Evolutionary conservation across 2,888 invertebrate species (phyloP).

Genomic region (Nomada fucata): DNA sequence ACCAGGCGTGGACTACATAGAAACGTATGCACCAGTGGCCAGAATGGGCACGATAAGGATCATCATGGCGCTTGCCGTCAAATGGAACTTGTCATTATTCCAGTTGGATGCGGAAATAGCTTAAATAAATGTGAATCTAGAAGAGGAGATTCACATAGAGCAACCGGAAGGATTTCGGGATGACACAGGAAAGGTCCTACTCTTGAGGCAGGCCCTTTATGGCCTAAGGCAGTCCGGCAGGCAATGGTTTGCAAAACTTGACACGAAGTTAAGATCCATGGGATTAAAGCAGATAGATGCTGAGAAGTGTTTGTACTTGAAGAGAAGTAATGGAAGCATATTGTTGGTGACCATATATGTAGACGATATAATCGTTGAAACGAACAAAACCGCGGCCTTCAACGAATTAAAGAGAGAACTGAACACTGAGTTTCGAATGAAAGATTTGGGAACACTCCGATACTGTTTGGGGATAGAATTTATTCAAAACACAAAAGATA

Average conservation of each 20-base stretch:
- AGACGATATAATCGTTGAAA: slow-evolving; percentile 17
- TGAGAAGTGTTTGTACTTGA: background rate
- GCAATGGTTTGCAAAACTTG: slow-evolving; percentile 6
- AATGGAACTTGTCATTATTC: background rate
- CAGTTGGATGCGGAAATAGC: slow-evolving; percentile 5
- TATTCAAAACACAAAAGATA: no score
- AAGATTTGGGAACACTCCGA: slow-evolving; percentile 8
- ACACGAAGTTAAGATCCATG: slow-evolving; percentile 1
- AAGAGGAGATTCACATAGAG: background rate
- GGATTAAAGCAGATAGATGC: background rate
- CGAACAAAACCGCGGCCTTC: background rate
- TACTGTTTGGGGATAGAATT: slow-evolving; percentile 37
- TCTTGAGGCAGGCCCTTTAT: background rate
- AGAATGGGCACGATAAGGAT: slow-evolving; percentile 4
- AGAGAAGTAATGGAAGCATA: background rate
- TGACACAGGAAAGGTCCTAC: background rate
- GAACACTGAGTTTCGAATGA: background rate
- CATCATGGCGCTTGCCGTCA: background rate
- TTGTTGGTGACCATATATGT: slow-evolving; percentile 12
- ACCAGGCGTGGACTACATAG: background rate
- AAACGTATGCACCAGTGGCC: slow-evolving; percentile 13
- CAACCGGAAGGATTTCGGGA: background rate
- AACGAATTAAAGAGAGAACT: slow-evolving; percentile 4
- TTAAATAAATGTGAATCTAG: background rate
- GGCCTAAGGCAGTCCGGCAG: slow-evolving; percentile 12